A percentile compares a stretch with the other conserved stretches of the same genome.
Evolutionary conservation across 2,113 vertebrate genomes (phyloP).

Genomic region (Garra rufa): DNA sequence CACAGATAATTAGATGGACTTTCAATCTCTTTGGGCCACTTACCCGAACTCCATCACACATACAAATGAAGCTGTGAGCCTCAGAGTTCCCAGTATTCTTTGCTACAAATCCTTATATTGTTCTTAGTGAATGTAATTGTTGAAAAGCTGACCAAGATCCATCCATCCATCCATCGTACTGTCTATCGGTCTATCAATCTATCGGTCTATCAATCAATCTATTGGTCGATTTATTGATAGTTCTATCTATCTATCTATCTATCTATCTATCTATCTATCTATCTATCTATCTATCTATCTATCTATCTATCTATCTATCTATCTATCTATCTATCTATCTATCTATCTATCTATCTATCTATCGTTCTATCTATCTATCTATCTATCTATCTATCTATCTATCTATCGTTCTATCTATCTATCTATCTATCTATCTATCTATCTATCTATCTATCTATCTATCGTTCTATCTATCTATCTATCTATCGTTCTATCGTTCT

Average conservation of each 20-base stretch:
- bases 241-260: no score
- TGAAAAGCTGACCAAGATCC: no score
- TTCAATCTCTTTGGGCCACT: neutral
- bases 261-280: no score
- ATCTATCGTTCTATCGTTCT: no score
- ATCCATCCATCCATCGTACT: no score
- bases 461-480: neutral
- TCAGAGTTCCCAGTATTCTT: neutral
- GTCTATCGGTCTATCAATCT: no score
- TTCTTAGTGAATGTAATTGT: neutral
- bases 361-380: neutral
- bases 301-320: neutral
- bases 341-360: no score
- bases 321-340: no score
- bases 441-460: neutral
- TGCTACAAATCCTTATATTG: neutral
- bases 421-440: no score
- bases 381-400: neutral
- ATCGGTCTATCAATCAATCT: no score
- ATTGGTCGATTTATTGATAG: no score
- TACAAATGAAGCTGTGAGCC: neutral
- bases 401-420: neutral
- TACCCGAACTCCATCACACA: neutral
- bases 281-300: no score
- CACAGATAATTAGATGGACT: conserved; percentile 20